Evolutionary conservation across 2,888 invertebrate genomes (phyloP), one percentile per base, ranked within the genome.

Genomic region (Drosophila histrio): DNA sequence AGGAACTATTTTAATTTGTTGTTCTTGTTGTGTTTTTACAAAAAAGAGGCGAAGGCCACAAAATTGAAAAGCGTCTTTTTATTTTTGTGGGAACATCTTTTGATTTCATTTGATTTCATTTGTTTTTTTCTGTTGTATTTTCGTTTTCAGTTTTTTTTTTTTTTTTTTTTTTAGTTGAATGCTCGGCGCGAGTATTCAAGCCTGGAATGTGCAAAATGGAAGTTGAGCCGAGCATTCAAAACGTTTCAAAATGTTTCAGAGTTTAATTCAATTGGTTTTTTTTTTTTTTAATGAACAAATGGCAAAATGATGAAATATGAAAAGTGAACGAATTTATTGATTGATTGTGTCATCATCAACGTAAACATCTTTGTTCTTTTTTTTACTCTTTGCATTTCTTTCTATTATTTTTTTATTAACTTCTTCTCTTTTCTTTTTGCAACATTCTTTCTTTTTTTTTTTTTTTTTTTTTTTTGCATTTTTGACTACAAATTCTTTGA

Each of bases 1-100:
- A 67, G 50, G 65, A 67, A 67, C 66, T 65, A 46, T 41, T 58
- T 34, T 22, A n/a, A n/a, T 17, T 30, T 30, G 19, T 39, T n/a
- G n/a, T 36, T 36, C 9, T 3, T 5, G 8, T n/a, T 32, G 1
- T 36, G 11, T 38, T 11, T 44, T 34, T 47, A 34, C 3, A 24
- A 41, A 22, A 15, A 17, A 44, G 26, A 26, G 26, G 5, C 1
- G 9, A 38, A 34, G 3, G 15, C 34, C 11, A 39, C 39, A 39
- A 19, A 39, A 41, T 24, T 13, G 7, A 8, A 41, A 34, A 15
- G 34, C n/a, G n/a, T 30, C 30, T 30, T n/a, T n/a, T n/a, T n/a
- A n/a, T n/a, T n/a, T n/a, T 30, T 30, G n/a, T 30, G 30, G 5
- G 2, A 30, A 36, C 2, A 38, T 6, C 19, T 38, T 38, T 7